Evolutionary conservation across 2,113 vertebrate species (phyloP).

Genomic region (Actenoides lindsayi): DNA sequence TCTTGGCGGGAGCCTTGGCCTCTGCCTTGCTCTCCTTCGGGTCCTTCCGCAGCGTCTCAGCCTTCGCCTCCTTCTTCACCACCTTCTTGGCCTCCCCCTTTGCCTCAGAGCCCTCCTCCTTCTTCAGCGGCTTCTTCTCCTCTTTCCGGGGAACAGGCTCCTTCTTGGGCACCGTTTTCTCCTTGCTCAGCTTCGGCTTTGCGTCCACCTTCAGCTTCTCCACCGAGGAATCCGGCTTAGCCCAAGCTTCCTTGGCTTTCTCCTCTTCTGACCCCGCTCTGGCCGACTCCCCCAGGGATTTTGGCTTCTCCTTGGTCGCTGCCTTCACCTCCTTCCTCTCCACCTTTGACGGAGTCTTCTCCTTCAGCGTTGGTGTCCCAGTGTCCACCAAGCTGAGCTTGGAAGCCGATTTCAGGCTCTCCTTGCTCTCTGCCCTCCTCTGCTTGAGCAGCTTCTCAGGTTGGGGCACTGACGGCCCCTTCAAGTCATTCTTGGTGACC

Average conservation of each 20-base stretch:
- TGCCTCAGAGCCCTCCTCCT: slow-evolving; percentile 23
- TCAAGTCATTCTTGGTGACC: slow-evolving; percentile 84
- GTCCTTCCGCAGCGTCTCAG: slow-evolving; percentile 56
- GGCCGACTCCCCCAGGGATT: slow-evolving; percentile 13
- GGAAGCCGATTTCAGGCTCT: slow-evolving; percentile 82
- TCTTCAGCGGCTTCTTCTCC: slow-evolving; percentile 72
- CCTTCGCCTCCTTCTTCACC: slow-evolving; percentile 77
- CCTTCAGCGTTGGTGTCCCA: not conserved
- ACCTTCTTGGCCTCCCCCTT: slow-evolving; percentile 47
- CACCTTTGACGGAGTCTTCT: not conserved
- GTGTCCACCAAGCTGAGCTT: slow-evolving; percentile 53
- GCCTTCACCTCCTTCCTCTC: slow-evolving; percentile 76
- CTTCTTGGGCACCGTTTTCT: slow-evolving; percentile 74
- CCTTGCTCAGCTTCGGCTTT: slow-evolving; percentile 70
- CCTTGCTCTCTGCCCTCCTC: slow-evolving; percentile 82
- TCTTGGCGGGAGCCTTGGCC: slow-evolving; percentile 72
- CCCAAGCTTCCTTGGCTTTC: slow-evolving; percentile 68
- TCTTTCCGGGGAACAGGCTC: slow-evolving; percentile 70
- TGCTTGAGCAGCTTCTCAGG: slow-evolving; percentile 71
- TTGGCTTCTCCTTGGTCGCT: slow-evolving; percentile 64
- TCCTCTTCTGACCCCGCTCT: slow-evolving; percentile 72
- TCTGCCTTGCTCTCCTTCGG: slow-evolving; percentile 71
- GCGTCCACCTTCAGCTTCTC: slow-evolving; percentile 74
- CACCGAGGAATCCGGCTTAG: slow-evolving; percentile 35
- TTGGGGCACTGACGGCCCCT: not conserved